Percentiles rank a stretch among this genome's conserved stretches.
Conservation (phyloP, 2,888 invertebrate species). For the Epistrophe eligans region DNA sequence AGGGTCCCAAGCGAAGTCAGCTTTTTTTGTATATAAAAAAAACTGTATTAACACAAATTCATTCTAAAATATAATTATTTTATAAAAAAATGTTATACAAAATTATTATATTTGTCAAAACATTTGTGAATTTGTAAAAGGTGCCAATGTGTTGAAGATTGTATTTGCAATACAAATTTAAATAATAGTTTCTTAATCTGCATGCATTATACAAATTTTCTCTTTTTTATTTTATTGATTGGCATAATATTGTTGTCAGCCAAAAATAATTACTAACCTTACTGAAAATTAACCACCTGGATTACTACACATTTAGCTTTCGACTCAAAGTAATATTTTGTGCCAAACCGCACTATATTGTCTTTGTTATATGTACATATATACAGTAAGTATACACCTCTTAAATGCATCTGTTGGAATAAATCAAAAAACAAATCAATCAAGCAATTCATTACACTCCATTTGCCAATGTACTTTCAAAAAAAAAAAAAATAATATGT, state of each 20-base stretch:
- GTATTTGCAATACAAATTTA: not conserved
- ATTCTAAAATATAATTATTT: no score
- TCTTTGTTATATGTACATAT: no score
- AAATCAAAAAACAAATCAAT: conserved; percentile 54
- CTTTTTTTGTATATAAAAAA: no score
- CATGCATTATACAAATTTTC: conserved; percentile 20
- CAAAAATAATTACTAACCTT: not conserved
- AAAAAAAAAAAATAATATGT: conserved; percentile 10
- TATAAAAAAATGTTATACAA: no score
- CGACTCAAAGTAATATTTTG: not conserved
- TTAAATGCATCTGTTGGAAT: conserved; percentile 23
- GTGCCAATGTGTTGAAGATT: not conserved
- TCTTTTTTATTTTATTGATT: not conserved
- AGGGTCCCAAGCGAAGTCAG: no score
- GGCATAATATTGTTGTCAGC: not conserved
- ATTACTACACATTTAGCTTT: not conserved
- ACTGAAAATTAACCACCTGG: conserved; percentile 7
- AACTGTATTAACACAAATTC: no score
- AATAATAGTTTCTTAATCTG: not conserved
- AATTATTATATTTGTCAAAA: no score
- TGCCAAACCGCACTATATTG: conserved; percentile 11
- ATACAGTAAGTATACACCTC: not conserved
- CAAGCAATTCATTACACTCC: conserved; percentile 48
- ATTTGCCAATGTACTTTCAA: conserved; percentile 54
- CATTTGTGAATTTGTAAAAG: no score